Base-by-base conservation (phyloP, 2,888 invertebrate genomes). In the Hyalella azteca region DNA sequence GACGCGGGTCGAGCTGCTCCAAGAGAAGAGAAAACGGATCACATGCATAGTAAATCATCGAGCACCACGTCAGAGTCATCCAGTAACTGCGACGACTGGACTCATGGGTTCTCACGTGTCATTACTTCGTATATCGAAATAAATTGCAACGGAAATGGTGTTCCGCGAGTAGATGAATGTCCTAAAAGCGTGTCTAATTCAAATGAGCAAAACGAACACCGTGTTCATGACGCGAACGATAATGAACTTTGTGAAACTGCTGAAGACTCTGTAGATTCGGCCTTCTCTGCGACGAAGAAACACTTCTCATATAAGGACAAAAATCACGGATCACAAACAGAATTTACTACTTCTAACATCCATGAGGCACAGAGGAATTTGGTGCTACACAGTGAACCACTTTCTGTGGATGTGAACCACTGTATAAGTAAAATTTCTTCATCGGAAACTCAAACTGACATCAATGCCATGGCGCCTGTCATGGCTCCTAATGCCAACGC, bases 51-150 rank as follows among this genome's bases (percentile, higher is more conserved):
- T 29, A 66, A 66, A 66, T 66, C 66, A 36, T 66, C 66, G 7
- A 66, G 66, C 66, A 66, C 66, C 2, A 66, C 66, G 19, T 66
- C 66, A 36, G 66, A 66, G n/a, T 66, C 66, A 11, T 66, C 66
- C 13, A 36, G 66, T 36, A 66, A 66, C 66, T 66, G 66, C 36
- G 66, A 66, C 19, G 66, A 66, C 3, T 66, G 66, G 66, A 66
- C 7, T 36, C 66, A 36, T n/a, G 36, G 66, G 19, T 66, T 29
- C 36, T 32, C 66, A 1, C 66, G 36, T n/a, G 66, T 66, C 29
- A 36, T 66, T 1, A 66, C 66, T 2, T 66, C 66, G 15, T 66
- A 66, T 19, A 66, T 66, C n/a, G 66, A 66, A 29, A 66, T 66
- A 7, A 66, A 66, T 36, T 66, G 66, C 66, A 66, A 66, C 36